Conservation (phyloP, 2,113 vertebrate genomes). For the Scopus umbretta region DNA sequence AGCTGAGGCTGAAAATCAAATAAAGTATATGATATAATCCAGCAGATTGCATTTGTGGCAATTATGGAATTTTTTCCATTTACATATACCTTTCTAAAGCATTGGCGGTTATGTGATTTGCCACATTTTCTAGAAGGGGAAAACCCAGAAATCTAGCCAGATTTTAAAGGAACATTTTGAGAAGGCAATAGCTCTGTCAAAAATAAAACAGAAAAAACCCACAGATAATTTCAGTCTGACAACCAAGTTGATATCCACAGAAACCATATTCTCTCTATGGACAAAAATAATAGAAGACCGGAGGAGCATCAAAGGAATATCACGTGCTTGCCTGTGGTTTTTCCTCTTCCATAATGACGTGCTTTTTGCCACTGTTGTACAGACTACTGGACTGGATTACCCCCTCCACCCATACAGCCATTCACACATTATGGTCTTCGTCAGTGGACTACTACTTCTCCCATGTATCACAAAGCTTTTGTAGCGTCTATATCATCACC, state of each 20-base stretch:
- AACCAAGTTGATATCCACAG: neutral
- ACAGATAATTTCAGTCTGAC: neutral
- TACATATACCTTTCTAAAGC: too few relatives aligned
- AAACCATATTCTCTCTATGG: neutral
- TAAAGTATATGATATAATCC: neutral
- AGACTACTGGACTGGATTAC: too few relatives aligned
- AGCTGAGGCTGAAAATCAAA: neutral
- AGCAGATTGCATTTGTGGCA: neutral
- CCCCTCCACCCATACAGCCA: too few relatives aligned
- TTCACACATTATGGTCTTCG: fast-evolving
- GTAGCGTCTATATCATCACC: too few relatives aligned
- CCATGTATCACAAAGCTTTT: neutral
- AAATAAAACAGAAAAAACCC: fast-evolving
- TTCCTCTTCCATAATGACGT: neutral
- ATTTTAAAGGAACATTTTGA: neutral
- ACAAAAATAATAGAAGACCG: neutral
- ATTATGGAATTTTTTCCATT: neutral
- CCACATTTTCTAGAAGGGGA: neutral
- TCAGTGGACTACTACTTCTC: neutral
- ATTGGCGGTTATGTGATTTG: too few relatives aligned
- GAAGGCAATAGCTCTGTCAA: neutral
- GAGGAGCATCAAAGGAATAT: neutral
- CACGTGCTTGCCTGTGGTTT: fast-evolving
- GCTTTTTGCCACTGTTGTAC: neutral
- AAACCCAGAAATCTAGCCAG: neutral